Percentiles rank a stretch among this genome's conserved stretches.
These are phyloP conservation scores for Festucalex cinctus DNA, from an alignment of 2,113 vertebrate species.

Conservation along the genomic window DNA sequence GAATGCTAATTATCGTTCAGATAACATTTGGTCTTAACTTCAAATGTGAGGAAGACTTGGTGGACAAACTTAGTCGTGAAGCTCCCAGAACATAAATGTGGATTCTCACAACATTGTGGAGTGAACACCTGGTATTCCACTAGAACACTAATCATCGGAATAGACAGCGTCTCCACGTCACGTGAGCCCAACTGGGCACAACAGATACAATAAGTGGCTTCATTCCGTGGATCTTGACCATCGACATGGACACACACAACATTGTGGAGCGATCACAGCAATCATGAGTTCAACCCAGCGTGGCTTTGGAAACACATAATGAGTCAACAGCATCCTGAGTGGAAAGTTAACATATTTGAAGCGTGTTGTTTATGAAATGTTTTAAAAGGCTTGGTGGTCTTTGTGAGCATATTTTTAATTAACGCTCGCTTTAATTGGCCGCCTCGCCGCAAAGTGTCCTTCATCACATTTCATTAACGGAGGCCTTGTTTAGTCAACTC, in stretches of 20 bases:
- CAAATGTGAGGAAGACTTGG: too few relatives aligned
- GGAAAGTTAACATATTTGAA: conserved; percentile 8
- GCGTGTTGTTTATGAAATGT: conserved; percentile 3
- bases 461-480: conserved; percentile 16
- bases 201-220: too few relatives aligned
- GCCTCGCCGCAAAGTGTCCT: neutral
- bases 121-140: too few relatives aligned
- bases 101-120: too few relatives aligned
- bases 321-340: neutral
- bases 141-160: too few relatives aligned
- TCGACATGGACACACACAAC: neutral
- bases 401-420: neutral
- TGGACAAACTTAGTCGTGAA: too few relatives aligned
- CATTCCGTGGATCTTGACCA: neutral
- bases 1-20: too few relatives aligned
- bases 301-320: neutral
- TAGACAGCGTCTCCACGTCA: too few relatives aligned
- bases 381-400: conserved; percentile 11
- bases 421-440: neutral
- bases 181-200: too few relatives aligned
- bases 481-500: conserved; percentile 6
- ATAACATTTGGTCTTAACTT: too few relatives aligned
- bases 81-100: too few relatives aligned
- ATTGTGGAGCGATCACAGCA: neutral
- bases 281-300: neutral